Evolutionary conservation across 2,113 vertebrate species (phyloP).

Genomic region (Pholis gunnellus): DNA sequence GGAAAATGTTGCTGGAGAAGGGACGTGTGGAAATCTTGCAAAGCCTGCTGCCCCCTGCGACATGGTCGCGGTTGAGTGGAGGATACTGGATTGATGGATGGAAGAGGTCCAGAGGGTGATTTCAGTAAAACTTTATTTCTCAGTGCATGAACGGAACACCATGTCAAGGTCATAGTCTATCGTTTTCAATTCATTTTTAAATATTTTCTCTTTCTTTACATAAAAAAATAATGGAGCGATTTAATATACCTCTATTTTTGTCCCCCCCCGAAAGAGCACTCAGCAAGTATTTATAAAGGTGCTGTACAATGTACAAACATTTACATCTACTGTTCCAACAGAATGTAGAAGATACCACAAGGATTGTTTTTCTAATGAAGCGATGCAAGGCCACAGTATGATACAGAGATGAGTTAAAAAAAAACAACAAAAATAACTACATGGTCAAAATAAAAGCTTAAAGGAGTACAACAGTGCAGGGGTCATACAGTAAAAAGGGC

Average conservation of each 20-base stretch:
- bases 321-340: conserved; percentile 91
- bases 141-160: conserved; percentile 86
- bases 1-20: neutral
- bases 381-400: conserved; percentile 90
- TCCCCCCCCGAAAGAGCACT: conserved; percentile 76
- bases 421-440: conserved; percentile 39
- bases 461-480: conserved; percentile 49
- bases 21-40: no score
- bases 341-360: conserved; percentile 82
- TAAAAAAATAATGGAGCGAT: conserved; percentile 99
- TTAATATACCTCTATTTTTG: conserved; percentile 84
- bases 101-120: conserved; percentile 44
- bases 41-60: no score
- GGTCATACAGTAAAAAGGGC: conserved; percentile 39
- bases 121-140: conserved; percentile 82
- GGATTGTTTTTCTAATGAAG: conserved; percentile 80
- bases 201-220: conserved; percentile 84
- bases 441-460: conserved; percentile 39
- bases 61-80: neutral
- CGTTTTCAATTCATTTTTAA: conserved; percentile 76
- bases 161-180: conserved; percentile 76
- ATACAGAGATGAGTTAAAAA: conserved; percentile 60
- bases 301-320: conserved; percentile 99
- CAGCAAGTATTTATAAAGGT: conserved; percentile 94
- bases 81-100: neutral